A percentile compares a stretch with the other conserved stretches of the same genome.
These are phyloP conservation scores for Patiria pectinifera DNA, from an alignment of 53 echinoderm and acorn worm genomes.

Conservation along the genomic window DNA sequence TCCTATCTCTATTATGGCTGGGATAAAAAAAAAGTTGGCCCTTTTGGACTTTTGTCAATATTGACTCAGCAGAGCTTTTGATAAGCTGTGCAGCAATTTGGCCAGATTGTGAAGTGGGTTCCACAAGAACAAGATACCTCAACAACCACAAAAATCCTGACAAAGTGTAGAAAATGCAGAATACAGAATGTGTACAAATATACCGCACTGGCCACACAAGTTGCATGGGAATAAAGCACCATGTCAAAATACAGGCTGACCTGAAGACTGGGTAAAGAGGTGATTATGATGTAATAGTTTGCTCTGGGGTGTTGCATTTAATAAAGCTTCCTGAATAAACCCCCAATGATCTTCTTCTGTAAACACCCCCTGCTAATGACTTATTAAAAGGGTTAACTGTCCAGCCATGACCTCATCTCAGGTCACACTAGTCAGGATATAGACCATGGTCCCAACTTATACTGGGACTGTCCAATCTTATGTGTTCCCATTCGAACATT, in stretches of 20 bases:
- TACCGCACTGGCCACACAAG: background rate
- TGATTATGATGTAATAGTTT: constrained; percentile 30
- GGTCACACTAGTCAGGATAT: constrained; percentile 6
- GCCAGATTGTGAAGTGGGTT: constrained; percentile 11
- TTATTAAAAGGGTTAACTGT: constrained; percentile 2
- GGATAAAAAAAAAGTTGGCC: constrained; percentile 16
- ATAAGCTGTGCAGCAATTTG: constrained; percentile 41
- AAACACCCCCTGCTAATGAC: constrained; percentile 23
- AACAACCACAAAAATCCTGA: background rate
- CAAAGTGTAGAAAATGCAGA: background rate
- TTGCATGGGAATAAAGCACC: background rate
- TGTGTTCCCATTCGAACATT: no score
- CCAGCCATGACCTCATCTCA: constrained; percentile 28
- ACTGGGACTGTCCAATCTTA: no score
- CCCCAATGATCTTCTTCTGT: background rate
- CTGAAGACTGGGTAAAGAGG: background rate
- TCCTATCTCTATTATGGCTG: constrained; percentile 12
- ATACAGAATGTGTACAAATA: background rate
- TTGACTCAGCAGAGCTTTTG: constrained; percentile 42
- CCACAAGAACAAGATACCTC: constrained; percentile 3
- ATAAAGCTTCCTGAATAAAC: background rate
- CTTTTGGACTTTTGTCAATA: constrained; percentile 57
- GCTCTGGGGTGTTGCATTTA: background rate
- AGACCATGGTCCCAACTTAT: background rate
- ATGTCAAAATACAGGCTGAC: background rate